Base-by-base conservation (phyloP, 1,140 invertebrate genomes). In the Polypedilum vanderplanki region DNA sequence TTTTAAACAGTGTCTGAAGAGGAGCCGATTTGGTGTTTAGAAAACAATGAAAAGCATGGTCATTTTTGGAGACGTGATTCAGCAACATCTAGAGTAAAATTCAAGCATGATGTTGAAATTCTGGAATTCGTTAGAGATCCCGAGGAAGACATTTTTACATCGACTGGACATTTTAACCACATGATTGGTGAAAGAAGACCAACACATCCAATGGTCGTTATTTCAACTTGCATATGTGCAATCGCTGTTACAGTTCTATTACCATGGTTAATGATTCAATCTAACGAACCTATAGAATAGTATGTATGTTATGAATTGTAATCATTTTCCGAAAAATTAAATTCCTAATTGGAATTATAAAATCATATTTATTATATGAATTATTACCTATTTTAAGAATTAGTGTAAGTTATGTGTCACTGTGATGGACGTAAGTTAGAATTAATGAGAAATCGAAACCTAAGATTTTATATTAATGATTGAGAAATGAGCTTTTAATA, bases 11-110 rank as follows among this genome's bases (percentile, higher is more conserved):
- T 79, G 2, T 78, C 79, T 57, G 64, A 67, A 18, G 65, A 70
- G 2, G 85, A 85, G 80, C 85, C 85, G 7, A 81, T 84, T 76
- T 86, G 85, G 85, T 85, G 84, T 77, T 76, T 86, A 77, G 84
- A 85, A 77, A 78, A 82, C 15, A 80, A 82, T 3, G 83, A 82
- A 74, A 83, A 82, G 12, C 46, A 57, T n/a, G 83, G 82, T 4
- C 78, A 81, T 76, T 79, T 84, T 22, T 86, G 85, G 85, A 79
- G 85, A 20, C 80, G 85, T 74, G 82, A 84, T 12, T 80, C 82
- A 18, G 9, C 65, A 70, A 70, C 65, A 20, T 85, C 79, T 73
- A 83, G 82, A 76, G 84, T 85, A 0, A 85, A 83, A 77, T 86
- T 86, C 77, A 84, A 82, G 7, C 82, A 83, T 65, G 84, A 86